A percentile compares a stretch with the other conserved stretches of the same genome.
Evolutionary conservation across 2,888 invertebrate genomes (phyloP).

Genomic region (Drosophila limbata): DNA sequence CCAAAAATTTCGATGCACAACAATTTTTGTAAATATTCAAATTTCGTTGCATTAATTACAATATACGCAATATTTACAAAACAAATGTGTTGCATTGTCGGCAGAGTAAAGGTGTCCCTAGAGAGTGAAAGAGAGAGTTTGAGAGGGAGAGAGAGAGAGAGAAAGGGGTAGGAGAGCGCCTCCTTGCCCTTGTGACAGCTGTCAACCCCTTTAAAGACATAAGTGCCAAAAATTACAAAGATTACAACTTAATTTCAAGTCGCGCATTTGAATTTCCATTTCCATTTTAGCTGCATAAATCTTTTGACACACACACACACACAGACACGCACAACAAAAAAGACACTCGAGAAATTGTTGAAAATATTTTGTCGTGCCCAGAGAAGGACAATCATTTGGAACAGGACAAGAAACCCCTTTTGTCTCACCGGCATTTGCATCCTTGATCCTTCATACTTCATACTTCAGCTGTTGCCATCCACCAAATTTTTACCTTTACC

Average conservation of each 20-base stretch:
- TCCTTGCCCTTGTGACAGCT: constrained; percentile 53
- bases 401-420: constrained; percentile 37
- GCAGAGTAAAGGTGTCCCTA: constrained; percentile 54
- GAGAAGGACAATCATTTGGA: constrained; percentile 43
- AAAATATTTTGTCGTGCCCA: constrained; percentile 71
- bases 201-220: constrained; percentile 73
- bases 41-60: constrained; percentile 81
- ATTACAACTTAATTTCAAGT: constrained; percentile 84
- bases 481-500: neutral
- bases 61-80: constrained; percentile 85
- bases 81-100: constrained; percentile 84
- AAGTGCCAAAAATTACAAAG: constrained; percentile 83
- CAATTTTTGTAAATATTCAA: constrained; percentile 47
- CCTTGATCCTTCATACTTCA: neutral
- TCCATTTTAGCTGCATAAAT: constrained; percentile 69
- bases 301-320: constrained; percentile 23
- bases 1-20: neutral
- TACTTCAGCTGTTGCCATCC: constrained; percentile 14
- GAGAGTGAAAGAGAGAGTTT: neutral
- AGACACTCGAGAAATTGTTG: constrained; percentile 68
- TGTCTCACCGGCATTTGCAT: constrained; percentile 64
- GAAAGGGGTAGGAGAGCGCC: neutral
- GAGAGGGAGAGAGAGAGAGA: neutral
- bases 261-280: constrained; percentile 59
- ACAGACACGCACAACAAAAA: constrained; percentile 31